Percentiles rank a stretch among this genome's conserved stretches.
Evolutionary conservation across 2,797 vertebrate genomes (phyloP).

Genomic region (Enteromius thamalakanensis): DNA sequence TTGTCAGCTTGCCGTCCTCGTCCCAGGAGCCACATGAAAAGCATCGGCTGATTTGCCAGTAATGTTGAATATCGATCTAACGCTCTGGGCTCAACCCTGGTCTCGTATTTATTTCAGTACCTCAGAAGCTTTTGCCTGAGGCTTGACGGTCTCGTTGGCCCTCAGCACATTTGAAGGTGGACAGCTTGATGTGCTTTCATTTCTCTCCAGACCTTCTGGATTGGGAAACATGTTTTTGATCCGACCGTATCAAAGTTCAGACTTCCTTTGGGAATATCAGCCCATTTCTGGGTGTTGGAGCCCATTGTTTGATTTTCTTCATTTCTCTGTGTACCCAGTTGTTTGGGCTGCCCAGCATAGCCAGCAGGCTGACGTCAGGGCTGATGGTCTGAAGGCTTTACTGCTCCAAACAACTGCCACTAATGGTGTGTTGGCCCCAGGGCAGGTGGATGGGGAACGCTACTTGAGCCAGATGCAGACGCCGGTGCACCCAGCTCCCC

Average conservation of each 20-base stretch:
- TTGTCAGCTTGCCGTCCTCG: background rate
- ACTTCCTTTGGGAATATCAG: constrained; percentile 4
- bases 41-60: constrained; percentile 4
- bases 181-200: constrained; percentile 21
- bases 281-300: constrained; percentile 1
- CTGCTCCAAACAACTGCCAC: constrained; percentile 57
- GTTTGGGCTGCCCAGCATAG: constrained; percentile 24
- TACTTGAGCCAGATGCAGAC: constrained; percentile 51
- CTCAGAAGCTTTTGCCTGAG: constrained; percentile 15
- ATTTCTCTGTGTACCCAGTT: constrained; percentile 17
- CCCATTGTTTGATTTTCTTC: constrained; percentile 34
- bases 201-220: constrained; percentile 20
- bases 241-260: constrained; percentile 22
- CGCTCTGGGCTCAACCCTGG: background rate
- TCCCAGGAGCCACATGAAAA: constrained; percentile 24
- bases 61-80: constrained; percentile 1
- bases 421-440: constrained; percentile 52
- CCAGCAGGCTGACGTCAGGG: constrained; percentile 50
- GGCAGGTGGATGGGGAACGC: constrained; percentile 32
- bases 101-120: background rate
- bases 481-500: constrained; percentile 25
- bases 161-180: constrained; percentile 24
- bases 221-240: constrained; percentile 22
- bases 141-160: background rate
- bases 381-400: constrained; percentile 53